Evolutionary conservation across 2,888 invertebrate species (phyloP).

Genomic region (Conus canariensis): DNA sequence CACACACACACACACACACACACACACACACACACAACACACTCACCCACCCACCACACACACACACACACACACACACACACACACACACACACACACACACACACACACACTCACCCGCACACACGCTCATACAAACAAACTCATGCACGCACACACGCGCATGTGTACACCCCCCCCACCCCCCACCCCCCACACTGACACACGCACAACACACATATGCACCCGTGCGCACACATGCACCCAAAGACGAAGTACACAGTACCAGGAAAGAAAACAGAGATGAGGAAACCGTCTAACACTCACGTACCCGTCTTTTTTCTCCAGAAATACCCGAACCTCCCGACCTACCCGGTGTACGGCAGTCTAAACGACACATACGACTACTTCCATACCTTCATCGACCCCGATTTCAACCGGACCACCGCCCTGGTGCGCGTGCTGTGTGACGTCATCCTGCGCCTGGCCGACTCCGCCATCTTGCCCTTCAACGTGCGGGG

Average conservation of each 20-base stretch:
- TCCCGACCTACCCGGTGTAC: slow-evolving; percentile 74
- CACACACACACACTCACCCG: neutral
- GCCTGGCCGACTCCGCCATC: slow-evolving; percentile 68
- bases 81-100: neutral
- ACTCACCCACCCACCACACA: neutral
- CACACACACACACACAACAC: slow-evolving; percentile 11
- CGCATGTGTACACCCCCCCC: no score
- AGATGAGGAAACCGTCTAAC: neutral
- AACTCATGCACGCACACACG: neutral
- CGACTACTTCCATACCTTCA: slow-evolving; percentile 71
- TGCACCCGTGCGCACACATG: no score
- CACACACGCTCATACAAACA: neutral
- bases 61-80: neutral
- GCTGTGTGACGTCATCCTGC: slow-evolving; percentile 68
- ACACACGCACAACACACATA: no score
- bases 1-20: slow-evolving; percentile 14
- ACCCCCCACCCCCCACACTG: no score
- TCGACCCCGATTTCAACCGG: slow-evolving; percentile 75
- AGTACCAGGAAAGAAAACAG: no score
- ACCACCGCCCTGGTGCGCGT: slow-evolving; percentile 68
- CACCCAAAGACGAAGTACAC: no score
- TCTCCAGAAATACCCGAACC: slow-evolving; percentile 59
- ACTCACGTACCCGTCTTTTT: neutral
- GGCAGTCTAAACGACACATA: slow-evolving; percentile 78
- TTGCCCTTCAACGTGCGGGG: slow-evolving; percentile 70